These are phyloP conservation scores for Madoqua kirkii DNA, from an alignment of 2,113 vertebrate species.

Conservation along the genomic window DNA sequence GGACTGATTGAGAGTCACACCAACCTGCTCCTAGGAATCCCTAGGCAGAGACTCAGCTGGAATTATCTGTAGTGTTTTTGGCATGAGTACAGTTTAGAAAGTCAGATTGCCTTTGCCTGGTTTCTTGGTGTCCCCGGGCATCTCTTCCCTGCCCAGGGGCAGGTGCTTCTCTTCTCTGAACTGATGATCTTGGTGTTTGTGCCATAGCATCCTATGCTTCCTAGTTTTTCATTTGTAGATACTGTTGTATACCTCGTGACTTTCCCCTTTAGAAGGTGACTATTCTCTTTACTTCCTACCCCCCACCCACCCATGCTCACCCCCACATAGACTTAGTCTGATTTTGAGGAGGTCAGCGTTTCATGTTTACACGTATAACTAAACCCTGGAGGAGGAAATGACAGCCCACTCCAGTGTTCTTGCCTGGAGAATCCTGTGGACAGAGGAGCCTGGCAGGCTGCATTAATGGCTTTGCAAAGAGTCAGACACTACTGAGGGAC, in stretches of 20 bases:
- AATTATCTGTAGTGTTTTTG: neutral
- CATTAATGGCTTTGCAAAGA: neutral
- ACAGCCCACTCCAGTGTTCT: neutral
- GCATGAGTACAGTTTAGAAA: neutral
- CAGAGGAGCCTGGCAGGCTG: neutral
- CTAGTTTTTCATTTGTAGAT: neutral
- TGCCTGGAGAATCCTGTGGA: neutral
- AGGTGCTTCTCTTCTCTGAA: neutral
- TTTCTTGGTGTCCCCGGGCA: neutral
- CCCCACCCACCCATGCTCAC: accelerated
- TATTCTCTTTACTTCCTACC: neutral
- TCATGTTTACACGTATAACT: neutral
- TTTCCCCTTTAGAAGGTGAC: neutral
- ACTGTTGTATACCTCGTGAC: neutral
- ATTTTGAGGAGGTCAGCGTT: neutral
- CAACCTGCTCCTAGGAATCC: neutral
- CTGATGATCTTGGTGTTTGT: neutral
- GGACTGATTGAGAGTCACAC: neutral
- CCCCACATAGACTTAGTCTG: neutral
- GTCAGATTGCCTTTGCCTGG: neutral
- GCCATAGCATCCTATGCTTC: neutral
- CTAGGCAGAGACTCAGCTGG: neutral
- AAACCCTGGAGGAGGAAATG: neutral
- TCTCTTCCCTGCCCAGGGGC: neutral
- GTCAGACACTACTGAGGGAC: neutral